Evolutionary conservation across 2,797 vertebrate species (phyloP).

Genomic region (Urophycis tenuis): DNA sequence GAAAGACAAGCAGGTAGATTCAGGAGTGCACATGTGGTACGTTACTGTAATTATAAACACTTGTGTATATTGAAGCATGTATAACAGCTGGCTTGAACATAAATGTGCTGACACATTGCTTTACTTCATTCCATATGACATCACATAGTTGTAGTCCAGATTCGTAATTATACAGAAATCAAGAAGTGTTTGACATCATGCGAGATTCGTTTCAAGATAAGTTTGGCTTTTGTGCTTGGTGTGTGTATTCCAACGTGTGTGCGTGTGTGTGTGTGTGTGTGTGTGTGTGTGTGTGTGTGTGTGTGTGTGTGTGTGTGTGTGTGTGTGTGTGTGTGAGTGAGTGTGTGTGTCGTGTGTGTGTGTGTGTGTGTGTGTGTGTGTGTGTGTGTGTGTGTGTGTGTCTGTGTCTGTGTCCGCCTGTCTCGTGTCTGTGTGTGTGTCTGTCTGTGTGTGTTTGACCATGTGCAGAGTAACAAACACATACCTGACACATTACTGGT

Average conservation of each 20-base stretch:
- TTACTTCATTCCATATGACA: neutral
- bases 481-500: constrained; percentile 61
- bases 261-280: neutral
- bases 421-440: neutral
- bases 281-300: neutral
- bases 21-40: neutral
- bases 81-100: neutral
- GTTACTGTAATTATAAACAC: neutral
- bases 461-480: constrained; percentile 43
- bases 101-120: too few relatives aligned
- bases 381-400: neutral
- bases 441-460: neutral
- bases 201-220: neutral
- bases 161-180: neutral
- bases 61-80: neutral
- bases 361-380: neutral
- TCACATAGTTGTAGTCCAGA: neutral
- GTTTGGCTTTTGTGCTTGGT: neutral
- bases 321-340: neutral
- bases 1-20: neutral
- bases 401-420: too few relatives aligned
- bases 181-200: neutral
- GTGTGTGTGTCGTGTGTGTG: neutral
- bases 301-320: neutral
- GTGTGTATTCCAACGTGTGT: neutral